Evolutionary conservation across 2,797 vertebrate species (phyloP), one percentile per base, ranked within the genome.

Genomic region (Cyclopterus lumpus): DNA sequence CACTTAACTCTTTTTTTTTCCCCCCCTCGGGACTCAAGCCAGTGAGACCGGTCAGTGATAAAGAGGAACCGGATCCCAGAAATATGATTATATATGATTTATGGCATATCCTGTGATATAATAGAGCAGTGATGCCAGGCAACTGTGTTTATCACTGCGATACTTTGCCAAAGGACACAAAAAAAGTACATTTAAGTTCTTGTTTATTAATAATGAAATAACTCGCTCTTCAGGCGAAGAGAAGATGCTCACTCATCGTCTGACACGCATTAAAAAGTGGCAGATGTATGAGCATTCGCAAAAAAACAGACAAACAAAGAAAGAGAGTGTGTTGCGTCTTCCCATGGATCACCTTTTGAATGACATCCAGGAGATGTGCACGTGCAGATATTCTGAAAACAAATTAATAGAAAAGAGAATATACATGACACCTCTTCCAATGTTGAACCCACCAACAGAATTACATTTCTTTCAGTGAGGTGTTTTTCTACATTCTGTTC

Each of bases 71-170:
- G 57, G 73, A 15, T 34, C 44, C 44, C 4, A 62, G 61, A 68
- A 86, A 80, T 36, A 32, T n/a, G 71, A 78, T 87, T 71, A 80
- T 67, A 71, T 28, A 28, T 38, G 61, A 81, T 84, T 86, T 66
- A 44, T 73, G 63, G 28, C 58, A 70, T 77, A 74, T 75, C 8
- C 20, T 48, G 24, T 66, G 61, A 83, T 67, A 62, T 80, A 79
- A 81, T 15, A 60, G 58, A 71, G 71, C 0, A 9, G 30, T n/a
- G 63, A 75, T 76, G 59, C 58, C 48, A 54, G 32, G 42, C 61
- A n/a, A 22, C 60, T 57, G 4, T 64, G 36, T 65, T 73, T 76
- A 73, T 57, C 65, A 60, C 69, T 81, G 73, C 63, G 81, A 73
- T 22, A 46, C 26, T 62, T 18, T 28, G 12, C 26, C 34, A 75